These are phyloP conservation scores for Myrmecobius fasciatus DNA, from an alignment of 2,113 vertebrate genomes.

Conservation along the genomic window DNA sequence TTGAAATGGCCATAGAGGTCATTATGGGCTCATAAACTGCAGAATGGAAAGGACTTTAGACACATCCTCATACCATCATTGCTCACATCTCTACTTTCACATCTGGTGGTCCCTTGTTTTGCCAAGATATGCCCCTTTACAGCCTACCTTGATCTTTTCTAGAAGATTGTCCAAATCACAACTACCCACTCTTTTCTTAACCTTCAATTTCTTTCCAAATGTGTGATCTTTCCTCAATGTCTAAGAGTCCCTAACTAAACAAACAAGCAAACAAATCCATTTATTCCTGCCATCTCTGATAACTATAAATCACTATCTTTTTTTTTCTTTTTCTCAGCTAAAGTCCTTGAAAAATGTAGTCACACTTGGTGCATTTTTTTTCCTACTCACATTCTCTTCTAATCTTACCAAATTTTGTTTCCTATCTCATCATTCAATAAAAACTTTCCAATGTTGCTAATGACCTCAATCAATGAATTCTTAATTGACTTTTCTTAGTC, in stretches of 20 bases:
- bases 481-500: neutral
- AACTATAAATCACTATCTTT: neutral
- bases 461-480: neutral
- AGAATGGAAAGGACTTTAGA: neutral
- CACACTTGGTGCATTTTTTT: neutral
- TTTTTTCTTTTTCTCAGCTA: neutral
- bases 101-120: neutral
- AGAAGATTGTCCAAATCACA: neutral
- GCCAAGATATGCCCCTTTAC: neutral
- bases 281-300: neutral
- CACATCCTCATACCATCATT: neutral
- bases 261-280: neutral
- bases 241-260: neutral
- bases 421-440: neutral
- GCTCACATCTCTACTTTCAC: neutral
- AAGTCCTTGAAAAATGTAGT: neutral
- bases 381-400: neutral
- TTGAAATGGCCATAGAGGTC: neutral
- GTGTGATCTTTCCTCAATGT: neutral
- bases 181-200: neutral
- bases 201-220: neutral
- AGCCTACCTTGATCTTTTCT: neutral
- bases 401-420: neutral
- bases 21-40: neutral
- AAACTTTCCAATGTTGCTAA: neutral